Conservation (phyloP, 1,140 invertebrate species). For the Magallana gigas region DNA sequence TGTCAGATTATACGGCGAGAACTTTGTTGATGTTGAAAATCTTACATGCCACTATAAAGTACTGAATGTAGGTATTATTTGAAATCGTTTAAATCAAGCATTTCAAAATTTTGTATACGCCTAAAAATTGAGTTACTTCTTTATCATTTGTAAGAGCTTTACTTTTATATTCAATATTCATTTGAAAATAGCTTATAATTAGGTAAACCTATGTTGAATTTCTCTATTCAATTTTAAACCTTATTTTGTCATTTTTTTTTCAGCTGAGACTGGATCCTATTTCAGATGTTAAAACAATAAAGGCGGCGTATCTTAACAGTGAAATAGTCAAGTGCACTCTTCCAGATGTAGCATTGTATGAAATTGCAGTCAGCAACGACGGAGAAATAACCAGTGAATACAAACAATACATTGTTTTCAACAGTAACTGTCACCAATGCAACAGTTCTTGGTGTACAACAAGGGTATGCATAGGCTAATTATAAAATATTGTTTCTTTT, state of each 20-base stretch:
- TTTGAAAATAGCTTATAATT: no score
- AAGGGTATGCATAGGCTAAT: constrained; percentile 50
- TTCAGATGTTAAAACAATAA: background rate
- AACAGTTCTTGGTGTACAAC: constrained; percentile 49
- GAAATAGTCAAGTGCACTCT: constrained; percentile 53
- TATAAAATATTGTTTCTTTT: no score
- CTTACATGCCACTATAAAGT: constrained; percentile 60
- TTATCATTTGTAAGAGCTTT: no score
- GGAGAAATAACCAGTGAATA: constrained; percentile 45
- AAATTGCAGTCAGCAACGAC: constrained; percentile 61
- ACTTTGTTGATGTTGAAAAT: constrained; percentile 60
- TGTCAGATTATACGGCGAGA: constrained; percentile 59
- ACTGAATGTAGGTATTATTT: constrained; percentile 53
- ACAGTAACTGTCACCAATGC: constrained; percentile 63
- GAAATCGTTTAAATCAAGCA: no score
- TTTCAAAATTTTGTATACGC: no score
- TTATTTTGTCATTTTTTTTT: background rate
- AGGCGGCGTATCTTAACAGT: constrained; percentile 37
- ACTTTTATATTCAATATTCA: no score
- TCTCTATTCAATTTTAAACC: background rate
- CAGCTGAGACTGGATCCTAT: constrained; percentile 39
- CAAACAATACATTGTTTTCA: constrained; percentile 55
- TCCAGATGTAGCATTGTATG: constrained; percentile 32
- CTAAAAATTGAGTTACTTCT: no score
- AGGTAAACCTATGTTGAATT: no score